These are phyloP conservation scores for Phyto melanocephala DNA, from an alignment of 2,888 invertebrate species.

Conservation along the genomic window DNA sequence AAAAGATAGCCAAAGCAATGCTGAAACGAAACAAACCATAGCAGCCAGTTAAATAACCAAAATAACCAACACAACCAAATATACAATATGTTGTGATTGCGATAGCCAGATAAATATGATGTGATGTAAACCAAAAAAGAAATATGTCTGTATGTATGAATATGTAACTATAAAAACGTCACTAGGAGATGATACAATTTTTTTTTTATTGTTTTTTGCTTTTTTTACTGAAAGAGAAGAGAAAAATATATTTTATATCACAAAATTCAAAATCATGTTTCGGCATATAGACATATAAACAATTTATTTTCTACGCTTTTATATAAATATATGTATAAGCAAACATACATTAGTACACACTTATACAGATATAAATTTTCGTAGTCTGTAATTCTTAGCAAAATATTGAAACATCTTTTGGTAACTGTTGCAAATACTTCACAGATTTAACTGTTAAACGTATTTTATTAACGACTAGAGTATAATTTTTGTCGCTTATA, in stretches of 20 bases:
- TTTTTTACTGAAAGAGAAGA: not conserved
- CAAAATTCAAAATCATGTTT: conserved; percentile 9
- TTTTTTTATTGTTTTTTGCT: too few species aligned
- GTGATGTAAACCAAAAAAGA: not conserved
- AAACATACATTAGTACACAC: not conserved
- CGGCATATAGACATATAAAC: conserved; percentile 1
- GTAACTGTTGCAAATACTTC: conserved; percentile 54
- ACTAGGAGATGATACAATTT: too few species aligned
- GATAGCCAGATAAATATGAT: conserved; percentile 26
- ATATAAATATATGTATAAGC: not conserved
- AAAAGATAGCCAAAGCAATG: not conserved
- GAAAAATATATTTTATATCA: not conserved
- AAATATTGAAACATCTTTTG: conserved; percentile 9
- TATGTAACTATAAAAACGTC: too few species aligned
- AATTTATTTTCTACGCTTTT: conserved; percentile 20
- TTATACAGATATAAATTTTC: not conserved
- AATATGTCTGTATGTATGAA: too few species aligned
- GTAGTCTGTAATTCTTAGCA: not conserved
- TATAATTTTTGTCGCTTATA: not conserved
- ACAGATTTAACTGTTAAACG: conserved; percentile 40
- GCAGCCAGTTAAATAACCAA: conserved; percentile 36
- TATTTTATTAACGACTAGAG: conserved; percentile 41
- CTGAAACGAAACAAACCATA: conserved; percentile 19
- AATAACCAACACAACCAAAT: conserved; percentile 17
- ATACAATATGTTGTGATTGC: conserved; percentile 36